Percentiles rank a stretch among this genome's conserved stretches.
These are phyloP conservation scores for Tangara arthus DNA, from an alignment of 2,797 vertebrate species.

Conservation along the genomic window DNA sequence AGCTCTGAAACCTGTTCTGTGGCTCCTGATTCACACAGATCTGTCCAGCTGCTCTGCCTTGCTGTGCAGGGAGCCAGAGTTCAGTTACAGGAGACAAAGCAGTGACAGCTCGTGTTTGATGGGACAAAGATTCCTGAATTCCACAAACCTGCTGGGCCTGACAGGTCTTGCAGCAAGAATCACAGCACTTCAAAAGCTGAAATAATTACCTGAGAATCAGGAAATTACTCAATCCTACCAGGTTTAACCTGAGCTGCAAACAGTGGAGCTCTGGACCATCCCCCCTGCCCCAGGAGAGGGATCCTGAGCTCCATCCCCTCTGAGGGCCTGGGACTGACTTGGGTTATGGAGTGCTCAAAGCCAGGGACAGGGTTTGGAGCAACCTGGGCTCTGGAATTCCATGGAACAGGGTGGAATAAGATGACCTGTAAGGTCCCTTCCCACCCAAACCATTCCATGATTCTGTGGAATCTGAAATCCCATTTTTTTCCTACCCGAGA, in stretches of 20 bases:
- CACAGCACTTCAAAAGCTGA: background rate
- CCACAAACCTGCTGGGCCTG: background rate
- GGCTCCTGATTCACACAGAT: background rate
- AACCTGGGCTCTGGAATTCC: background rate
- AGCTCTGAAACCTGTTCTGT: background rate
- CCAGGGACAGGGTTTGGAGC: background rate
- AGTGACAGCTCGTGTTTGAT: background rate
- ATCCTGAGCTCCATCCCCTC: background rate
- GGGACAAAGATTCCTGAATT: background rate
- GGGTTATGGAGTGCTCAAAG: background rate
- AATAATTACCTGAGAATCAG: background rate
- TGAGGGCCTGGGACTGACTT: background rate
- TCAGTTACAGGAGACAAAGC: background rate
- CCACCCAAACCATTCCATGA: background rate
- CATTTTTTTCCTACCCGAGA: background rate
- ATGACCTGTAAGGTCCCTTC: background rate
- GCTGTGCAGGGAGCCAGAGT: background rate
- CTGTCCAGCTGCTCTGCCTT: background rate
- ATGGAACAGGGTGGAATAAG: background rate
- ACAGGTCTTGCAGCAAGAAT: background rate
- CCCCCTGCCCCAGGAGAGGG: background rate
- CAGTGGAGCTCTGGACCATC: background rate
- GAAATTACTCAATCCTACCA: background rate
- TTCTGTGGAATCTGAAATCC: background rate
- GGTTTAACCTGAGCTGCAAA: background rate